These are phyloP conservation scores for Pseudoips prasinana DNA, from an alignment of 2,888 invertebrate genomes.

Conservation along the genomic window DNA sequence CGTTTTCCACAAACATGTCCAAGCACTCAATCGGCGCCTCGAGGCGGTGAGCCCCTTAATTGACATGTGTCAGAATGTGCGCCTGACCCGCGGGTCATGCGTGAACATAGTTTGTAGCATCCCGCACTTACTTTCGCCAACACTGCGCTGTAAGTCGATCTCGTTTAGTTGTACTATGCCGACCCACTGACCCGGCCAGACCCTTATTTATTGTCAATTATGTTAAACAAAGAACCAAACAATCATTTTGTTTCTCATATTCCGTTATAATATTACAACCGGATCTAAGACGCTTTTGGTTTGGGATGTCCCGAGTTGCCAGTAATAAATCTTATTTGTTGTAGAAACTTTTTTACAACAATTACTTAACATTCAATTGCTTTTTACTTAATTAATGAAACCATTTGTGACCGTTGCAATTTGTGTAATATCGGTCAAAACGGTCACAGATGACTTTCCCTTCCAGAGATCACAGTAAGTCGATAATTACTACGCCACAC, in stretches of 20 bases:
- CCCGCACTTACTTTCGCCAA: conserved; percentile 72
- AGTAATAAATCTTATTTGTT: no score
- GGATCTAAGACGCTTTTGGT: no score
- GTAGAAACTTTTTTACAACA: no score
- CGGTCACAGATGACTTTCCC: no score
- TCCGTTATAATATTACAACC: not conserved
- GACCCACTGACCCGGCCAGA: conserved; percentile 45
- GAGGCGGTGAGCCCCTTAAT: conserved; percentile 72
- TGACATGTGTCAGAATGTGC: conserved; percentile 80
- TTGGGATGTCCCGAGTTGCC: no score
- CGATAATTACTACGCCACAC: no score
- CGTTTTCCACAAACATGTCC: conserved; percentile 77
- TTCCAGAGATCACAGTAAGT: no score
- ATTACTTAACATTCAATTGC: no score
- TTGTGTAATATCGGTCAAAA: no score
- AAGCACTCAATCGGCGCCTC: conserved; percentile 74
- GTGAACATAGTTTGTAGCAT: conserved; percentile 71
- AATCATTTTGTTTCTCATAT: conserved; percentile 15
- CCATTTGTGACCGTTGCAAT: no score
- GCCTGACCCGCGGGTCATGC: conserved; percentile 74
- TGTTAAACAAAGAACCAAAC: conserved; percentile 24
- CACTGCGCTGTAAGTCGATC: conserved; percentile 49
- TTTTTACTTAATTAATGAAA: no score
- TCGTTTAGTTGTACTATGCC: conserved; percentile 43
- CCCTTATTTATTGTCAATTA: conserved; percentile 43